Evolutionary conservation across 2,797 vertebrate genomes (phyloP), one percentile per base, ranked within the genome.

Genomic region (Agapornis canus): DNA sequence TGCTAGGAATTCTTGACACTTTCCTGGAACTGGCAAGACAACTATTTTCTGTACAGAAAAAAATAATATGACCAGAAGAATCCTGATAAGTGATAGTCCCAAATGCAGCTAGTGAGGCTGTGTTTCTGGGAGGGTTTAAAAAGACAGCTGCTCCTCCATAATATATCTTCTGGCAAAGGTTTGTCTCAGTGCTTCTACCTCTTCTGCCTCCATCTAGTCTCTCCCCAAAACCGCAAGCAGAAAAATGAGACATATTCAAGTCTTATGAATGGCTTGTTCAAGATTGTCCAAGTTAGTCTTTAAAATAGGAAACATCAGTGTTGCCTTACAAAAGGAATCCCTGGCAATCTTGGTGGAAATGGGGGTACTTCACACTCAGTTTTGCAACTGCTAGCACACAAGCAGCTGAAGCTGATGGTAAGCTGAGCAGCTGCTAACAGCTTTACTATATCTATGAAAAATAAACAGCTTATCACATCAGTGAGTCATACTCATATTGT

Each of bases 381-480:
- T 91, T 81, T 72, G 14, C 19, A 19, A 18, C 18, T 26, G 70
- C 43, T 42, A 37, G 3, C 10, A 29, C 12, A 52, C 56, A 48
- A 51, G 79, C 48, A 73, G 57, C 69, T 93, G 90, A 69, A 60
- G 45, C 57, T 82, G 78, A 82, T 79, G 70, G 27, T 52, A 92
- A 87, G 13, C 60, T 42, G 49, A 86, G 49, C 66, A 95, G 85
- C 60, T 86, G 80, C 70, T 63, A 82, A 84, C 10, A 75, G 35
- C 25, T 90, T 93, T 94, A 45, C 64, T 91, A 56, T 68, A 76
- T 31, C 79, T 45, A 54, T 83, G 42, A 86, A 90, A 92, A 95
- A 72, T 70, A 83, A 84, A 51, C 47, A 75, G 45, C 25, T 86
- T 91, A 85, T 78, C 52, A 42, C 70, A 86, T 61, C 48, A 75